phyloP scores from a whole-genome alignment of 2,113 vertebrate genomes.

The Carassius carassius region DNA sequence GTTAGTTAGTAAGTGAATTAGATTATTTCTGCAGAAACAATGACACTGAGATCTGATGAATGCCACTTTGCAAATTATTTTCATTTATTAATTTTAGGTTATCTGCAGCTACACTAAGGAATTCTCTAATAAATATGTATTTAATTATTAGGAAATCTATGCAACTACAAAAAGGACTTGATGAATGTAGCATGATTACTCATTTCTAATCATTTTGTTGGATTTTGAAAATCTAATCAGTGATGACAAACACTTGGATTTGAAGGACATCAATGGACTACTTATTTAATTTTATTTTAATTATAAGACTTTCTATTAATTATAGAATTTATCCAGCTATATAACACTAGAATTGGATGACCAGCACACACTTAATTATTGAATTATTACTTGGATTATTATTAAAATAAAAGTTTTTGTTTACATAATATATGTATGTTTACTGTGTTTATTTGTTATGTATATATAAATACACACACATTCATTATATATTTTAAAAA shows the following conservation, averaged over 20 bases:
- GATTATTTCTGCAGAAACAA: background rate
- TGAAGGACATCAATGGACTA: background rate
- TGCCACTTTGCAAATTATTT: background rate
- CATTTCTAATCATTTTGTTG: background rate
- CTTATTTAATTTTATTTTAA: background rate
- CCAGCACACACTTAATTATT: too few species aligned
- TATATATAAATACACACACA: too few species aligned
- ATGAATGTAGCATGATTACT: background rate
- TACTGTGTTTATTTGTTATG: too few species aligned
- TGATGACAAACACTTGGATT: background rate
- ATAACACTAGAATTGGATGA: too few species aligned
- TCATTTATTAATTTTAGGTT: background rate
- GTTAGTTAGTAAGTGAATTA: background rate
- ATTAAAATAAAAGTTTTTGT: too few species aligned
- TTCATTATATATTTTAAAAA: too few species aligned
- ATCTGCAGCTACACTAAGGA: background rate
- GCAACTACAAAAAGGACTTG: slow-evolving; percentile 8
- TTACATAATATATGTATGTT: too few species aligned
- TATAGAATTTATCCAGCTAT: background rate
- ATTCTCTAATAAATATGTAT: background rate
- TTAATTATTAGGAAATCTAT: background rate
- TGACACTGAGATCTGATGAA: background rate
- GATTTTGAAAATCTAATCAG: background rate
- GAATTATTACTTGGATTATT: too few species aligned
- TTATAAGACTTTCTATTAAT: background rate